Conservation (phyloP, 2,113 vertebrate species). For the Clarias macrocephalus region DNA sequence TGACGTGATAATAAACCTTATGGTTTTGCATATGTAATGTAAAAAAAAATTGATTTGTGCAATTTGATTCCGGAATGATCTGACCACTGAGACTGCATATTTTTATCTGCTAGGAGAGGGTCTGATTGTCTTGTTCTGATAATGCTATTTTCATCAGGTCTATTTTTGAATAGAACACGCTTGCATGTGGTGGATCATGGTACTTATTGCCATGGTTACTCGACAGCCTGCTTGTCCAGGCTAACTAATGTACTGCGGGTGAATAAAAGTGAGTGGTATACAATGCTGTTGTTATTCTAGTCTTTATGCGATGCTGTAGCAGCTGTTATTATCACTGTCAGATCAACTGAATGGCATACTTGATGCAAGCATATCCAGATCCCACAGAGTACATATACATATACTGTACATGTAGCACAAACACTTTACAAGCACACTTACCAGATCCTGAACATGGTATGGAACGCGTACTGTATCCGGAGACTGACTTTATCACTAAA, state of each 20-base stretch:
- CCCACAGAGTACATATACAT: neutral
- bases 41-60: neutral
- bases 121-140: constrained; percentile 1
- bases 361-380: neutral
- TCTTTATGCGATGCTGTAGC: neutral
- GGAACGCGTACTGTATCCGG: neutral
- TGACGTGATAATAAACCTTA: neutral
- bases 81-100: neutral
- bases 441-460: neutral
- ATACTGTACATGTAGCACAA: too few species aligned
- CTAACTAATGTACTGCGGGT: constrained; percentile 4
- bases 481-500: neutral
- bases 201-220: constrained; percentile 35
- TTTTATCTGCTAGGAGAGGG: neutral
- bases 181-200: constrained; percentile 35
- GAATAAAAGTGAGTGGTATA: constrained; percentile 12
- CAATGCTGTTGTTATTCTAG: neutral
- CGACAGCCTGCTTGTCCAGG: constrained; percentile 1
- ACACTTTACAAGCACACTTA: neutral
- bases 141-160: constrained; percentile 31
- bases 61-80: neutral
- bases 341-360: neutral
- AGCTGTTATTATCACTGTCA: neutral
- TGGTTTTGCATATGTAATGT: neutral
- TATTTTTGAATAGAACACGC: constrained; percentile 32